A percentile compares a stretch with the other conserved stretches of the same genome.
Conservation (phyloP, 2,113 vertebrate genomes). For the Isurus oxyrinchus region DNA sequence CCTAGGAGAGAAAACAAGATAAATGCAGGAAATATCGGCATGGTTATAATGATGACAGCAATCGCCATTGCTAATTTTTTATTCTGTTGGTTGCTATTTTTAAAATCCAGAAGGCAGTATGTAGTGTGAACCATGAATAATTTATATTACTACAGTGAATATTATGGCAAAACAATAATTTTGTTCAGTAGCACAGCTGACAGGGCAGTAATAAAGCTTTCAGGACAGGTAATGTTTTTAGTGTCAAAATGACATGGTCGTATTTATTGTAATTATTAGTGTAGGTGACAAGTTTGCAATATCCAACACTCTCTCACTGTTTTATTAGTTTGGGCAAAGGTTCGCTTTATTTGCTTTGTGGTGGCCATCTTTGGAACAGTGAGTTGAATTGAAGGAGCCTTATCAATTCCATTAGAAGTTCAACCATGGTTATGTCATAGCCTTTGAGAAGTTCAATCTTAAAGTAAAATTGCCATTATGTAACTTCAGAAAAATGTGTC, state of each 20-base stretch:
- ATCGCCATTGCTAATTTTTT: not conserved
- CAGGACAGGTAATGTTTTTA: not conserved
- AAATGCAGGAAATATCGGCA: not conserved
- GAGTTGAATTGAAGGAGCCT: not conserved
- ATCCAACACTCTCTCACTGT: not conserved
- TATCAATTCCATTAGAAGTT: not conserved
- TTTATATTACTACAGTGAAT: not conserved
- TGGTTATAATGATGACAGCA: not conserved
- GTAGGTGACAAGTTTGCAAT: not conserved
- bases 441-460: not conserved
- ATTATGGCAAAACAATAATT: constrained; percentile 23
- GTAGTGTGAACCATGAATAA: not conserved
- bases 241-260: not conserved
- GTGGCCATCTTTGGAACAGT: not conserved
- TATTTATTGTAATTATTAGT: constrained; percentile 21
- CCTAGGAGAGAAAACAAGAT: not conserved
- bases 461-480: not conserved
- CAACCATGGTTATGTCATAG: not conserved
- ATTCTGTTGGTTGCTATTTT: not conserved
- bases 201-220: constrained; percentile 26
- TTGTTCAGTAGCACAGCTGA: not conserved
- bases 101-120: not conserved
- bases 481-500: not conserved
- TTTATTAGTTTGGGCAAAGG: not conserved
- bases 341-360: not conserved